phyloP scores from a whole-genome alignment of 2,113 vertebrate species.

The Bambusicola thoracicus region DNA sequence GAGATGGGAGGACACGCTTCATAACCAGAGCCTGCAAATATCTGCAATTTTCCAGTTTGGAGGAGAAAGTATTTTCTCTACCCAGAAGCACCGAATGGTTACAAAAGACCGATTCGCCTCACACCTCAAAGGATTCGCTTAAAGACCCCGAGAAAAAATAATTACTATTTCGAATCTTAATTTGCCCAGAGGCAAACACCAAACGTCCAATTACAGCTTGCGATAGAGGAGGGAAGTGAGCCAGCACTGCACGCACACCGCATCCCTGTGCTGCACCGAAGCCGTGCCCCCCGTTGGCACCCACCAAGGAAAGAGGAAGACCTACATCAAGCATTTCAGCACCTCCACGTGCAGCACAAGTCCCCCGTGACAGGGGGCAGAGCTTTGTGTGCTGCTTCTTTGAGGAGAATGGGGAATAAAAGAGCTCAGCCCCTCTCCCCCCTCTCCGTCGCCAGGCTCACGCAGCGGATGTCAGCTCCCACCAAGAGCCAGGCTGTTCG shows the following conservation, averaged over 20 bases:
- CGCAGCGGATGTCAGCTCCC: constrained; percentile 33
- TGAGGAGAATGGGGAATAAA: neutral
- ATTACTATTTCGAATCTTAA: constrained; percentile 67
- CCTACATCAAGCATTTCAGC: neutral
- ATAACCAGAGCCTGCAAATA: constrained; percentile 29
- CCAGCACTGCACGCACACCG: neutral
- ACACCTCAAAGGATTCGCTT: constrained; percentile 59
- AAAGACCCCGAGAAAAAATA: constrained; percentile 57
- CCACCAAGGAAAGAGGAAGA: neutral
- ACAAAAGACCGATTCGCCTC: constrained; percentile 59
- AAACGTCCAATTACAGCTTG: constrained; percentile 59
- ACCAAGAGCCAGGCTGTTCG: constrained; percentile 52
- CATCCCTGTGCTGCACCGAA: neutral
- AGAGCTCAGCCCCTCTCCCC: neutral
- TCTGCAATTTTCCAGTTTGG: constrained; percentile 25
- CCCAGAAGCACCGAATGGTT: constrained; percentile 18
- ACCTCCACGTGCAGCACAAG: neutral
- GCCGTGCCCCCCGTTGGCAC: neutral
- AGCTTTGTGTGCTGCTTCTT: neutral
- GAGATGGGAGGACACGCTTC: constrained; percentile 33
- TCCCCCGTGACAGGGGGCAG: neutral
- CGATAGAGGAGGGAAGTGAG: constrained; percentile 32
- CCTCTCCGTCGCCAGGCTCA: neutral
- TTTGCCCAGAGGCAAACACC: constrained; percentile 71
- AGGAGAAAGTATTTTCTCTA: constrained; percentile 30